Evolutionary conservation across 2,797 vertebrate species (phyloP).

Genomic region (Poecilia velifera): DNA sequence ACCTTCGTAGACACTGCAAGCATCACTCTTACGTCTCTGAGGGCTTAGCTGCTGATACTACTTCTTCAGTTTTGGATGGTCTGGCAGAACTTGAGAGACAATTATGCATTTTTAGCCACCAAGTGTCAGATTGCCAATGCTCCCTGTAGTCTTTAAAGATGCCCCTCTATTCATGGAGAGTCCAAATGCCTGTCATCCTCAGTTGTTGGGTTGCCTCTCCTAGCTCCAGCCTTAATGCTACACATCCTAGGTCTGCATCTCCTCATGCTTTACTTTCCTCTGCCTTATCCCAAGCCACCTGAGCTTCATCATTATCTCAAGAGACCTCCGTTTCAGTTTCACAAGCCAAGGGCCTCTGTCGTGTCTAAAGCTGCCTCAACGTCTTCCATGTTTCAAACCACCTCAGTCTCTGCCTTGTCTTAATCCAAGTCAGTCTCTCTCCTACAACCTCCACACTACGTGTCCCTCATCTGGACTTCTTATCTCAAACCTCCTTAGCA

Average conservation of each 20-base stretch:
- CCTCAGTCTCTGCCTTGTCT: neutral
- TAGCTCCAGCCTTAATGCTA: neutral
- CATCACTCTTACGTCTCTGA: neutral
- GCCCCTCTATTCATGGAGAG: neutral
- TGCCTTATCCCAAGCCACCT: neutral
- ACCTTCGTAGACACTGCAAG: neutral
- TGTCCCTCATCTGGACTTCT: neutral
- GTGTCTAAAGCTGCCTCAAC: neutral
- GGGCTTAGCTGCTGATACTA: neutral
- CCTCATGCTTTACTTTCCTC: neutral
- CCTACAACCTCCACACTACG: neutral
- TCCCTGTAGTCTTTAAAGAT: neutral
- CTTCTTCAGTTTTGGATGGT: neutral
- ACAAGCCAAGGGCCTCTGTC: neutral
- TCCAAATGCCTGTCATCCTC: neutral
- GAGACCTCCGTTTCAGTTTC: neutral
- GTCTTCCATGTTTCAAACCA: neutral
- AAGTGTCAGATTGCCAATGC: neutral
- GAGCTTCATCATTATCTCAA: neutral
- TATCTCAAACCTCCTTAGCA: neutral
- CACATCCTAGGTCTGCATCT: neutral
- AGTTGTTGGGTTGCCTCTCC: neutral
- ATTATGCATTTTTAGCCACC: neutral
- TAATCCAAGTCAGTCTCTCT: neutral
- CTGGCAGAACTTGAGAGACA: neutral